These are phyloP conservation scores for Varanus komodoensis DNA, from an alignment of 2,113 vertebrate species.

Conservation along the genomic window DNA sequence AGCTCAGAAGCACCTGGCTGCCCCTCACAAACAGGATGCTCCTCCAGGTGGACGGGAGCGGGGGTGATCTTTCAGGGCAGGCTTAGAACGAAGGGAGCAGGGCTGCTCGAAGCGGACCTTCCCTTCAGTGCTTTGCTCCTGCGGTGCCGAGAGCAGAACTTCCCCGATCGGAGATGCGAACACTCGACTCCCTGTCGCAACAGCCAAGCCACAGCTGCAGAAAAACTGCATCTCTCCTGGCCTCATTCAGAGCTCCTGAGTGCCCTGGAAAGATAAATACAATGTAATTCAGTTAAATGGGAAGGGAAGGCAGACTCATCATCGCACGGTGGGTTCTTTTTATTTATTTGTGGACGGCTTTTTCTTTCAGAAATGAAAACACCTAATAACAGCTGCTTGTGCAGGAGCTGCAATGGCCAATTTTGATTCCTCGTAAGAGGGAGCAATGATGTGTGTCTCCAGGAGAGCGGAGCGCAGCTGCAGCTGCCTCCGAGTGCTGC, in stretches of 20 bases:
- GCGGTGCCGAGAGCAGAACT: background rate
- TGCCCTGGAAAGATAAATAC: constrained; percentile 45
- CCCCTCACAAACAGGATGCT: background rate
- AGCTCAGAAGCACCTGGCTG: background rate
- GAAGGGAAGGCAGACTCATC: constrained; percentile 70
- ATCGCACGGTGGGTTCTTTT: constrained; percentile 47
- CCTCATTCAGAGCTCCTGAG: background rate
- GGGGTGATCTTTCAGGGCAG: background rate
- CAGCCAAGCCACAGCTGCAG: background rate
- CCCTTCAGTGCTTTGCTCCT: background rate
- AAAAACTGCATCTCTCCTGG: accelerated
- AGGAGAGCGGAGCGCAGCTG: constrained; percentile 64
- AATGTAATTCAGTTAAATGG: constrained; percentile 65
- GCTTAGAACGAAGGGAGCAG: background rate
- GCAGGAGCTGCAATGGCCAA: constrained; percentile 58
- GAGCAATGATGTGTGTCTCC: constrained; percentile 50
- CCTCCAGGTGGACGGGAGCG: background rate
- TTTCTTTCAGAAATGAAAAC: constrained; percentile 55
- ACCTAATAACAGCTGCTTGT: constrained; percentile 78
- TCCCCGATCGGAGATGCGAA: background rate
- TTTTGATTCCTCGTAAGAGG: constrained; percentile 65
- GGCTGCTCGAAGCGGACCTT: background rate
- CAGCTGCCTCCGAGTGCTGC: constrained; percentile 39
- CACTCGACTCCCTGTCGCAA: background rate
- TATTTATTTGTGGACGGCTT: background rate